Percentiles rank a stretch among this genome's conserved stretches.
These are phyloP conservation scores for Ecliptopera silaceata DNA, from an alignment of 2,888 invertebrate species.

Conservation along the genomic window DNA sequence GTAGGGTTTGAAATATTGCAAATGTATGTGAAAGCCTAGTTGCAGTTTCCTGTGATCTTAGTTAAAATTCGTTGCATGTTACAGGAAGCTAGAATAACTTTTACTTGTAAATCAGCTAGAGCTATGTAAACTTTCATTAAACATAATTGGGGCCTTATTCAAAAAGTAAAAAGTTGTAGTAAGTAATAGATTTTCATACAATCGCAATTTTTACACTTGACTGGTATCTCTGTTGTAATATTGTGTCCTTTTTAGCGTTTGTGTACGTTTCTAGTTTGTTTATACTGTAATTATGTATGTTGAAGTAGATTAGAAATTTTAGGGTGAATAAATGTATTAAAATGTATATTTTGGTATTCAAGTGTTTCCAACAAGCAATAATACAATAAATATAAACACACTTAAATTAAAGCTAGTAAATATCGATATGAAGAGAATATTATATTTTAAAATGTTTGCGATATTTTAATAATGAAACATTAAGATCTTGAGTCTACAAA, in stretches of 20 bases:
- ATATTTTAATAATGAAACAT: constrained; percentile 5
- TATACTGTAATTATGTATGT: constrained; percentile 11
- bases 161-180: neutral
- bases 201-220: constrained; percentile 16
- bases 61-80: constrained; percentile 19
- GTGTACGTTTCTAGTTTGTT: neutral
- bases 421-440: constrained; percentile 16
- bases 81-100: neutral
- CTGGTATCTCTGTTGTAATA: neutral
- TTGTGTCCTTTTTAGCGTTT: constrained; percentile 14
- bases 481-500: constrained; percentile 1
- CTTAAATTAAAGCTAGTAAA: constrained; percentile 24
- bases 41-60: neutral
- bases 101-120: too few relatives aligned
- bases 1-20: neutral
- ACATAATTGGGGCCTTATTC: constrained; percentile 4
- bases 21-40: neutral
- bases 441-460: constrained; percentile 7
- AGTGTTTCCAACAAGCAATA: constrained; percentile 11
- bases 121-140: neutral
- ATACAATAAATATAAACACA: too few relatives aligned
- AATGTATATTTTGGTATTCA: constrained; percentile 33
- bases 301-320: constrained; percentile 9
- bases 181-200: neutral
- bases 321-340: constrained; percentile 13